Conservation (phyloP, 2,113 vertebrate genomes). For the Trochalopteron elliotii region DNA sequence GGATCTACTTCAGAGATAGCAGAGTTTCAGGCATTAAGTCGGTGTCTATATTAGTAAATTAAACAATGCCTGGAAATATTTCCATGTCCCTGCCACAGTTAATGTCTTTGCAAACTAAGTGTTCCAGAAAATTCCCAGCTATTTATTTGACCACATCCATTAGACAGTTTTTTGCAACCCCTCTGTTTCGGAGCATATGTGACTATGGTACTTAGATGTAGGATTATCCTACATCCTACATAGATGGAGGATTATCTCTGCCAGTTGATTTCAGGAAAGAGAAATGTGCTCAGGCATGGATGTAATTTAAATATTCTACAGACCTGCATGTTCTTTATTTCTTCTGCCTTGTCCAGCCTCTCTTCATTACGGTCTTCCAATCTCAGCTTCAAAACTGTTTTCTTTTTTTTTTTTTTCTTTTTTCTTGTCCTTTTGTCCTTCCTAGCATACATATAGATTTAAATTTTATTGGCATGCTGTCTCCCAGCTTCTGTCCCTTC, state of each 20-base stretch:
- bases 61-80: background rate
- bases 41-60: background rate
- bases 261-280: background rate
- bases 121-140: background rate
- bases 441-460: background rate
- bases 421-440: background rate
- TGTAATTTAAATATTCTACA: background rate
- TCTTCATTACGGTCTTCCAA: background rate
- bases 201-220: background rate
- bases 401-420: background rate
- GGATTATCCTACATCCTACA: background rate
- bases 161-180: background rate
- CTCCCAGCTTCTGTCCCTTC: background rate
- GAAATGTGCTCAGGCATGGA: background rate
- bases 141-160: background rate
- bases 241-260: background rate
- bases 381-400: background rate
- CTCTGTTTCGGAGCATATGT: background rate
- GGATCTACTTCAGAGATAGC: background rate
- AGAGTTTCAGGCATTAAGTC: conserved; percentile 20
- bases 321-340: background rate
- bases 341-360: background rate
- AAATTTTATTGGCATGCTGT: background rate
- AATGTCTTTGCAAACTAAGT: background rate
- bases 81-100: background rate